These are phyloP conservation scores for Lamellibrachia satsuma DNA, from an alignment of 2,888 invertebrate genomes.

Conservation along the genomic window DNA sequence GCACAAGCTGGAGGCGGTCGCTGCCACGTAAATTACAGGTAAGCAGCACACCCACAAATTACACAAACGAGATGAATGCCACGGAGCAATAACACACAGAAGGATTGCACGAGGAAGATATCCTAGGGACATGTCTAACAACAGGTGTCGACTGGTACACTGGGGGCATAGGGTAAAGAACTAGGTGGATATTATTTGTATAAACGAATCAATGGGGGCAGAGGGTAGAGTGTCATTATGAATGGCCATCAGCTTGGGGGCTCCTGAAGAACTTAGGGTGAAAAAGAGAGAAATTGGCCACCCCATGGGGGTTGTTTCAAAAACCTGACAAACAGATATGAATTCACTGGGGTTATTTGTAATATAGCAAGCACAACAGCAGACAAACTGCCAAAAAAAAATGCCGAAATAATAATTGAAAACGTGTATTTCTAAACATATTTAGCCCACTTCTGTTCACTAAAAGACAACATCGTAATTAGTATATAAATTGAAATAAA, in stretches of 20 bases:
- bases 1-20: not conserved
- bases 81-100: not conserved
- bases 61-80: not conserved
- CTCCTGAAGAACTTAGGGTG: not conserved
- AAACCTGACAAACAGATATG: not conserved
- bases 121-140: not conserved
- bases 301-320: not conserved
- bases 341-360: not conserved
- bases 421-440: not conserved
- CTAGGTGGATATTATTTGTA: not conserved
- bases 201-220: not conserved
- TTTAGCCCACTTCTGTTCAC: not conserved
- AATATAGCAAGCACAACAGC: not conserved
- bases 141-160: not conserved
- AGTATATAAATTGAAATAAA: not conserved
- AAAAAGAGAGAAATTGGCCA: not conserved
- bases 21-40: not conserved
- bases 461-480: not conserved
- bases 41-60: not conserved
- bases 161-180: not conserved
- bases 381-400: not conserved
- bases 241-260: not conserved
- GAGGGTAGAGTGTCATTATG: not conserved
- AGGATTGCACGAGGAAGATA: not conserved
- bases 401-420: not conserved